Evolutionary conservation across 2,113 vertebrate species (phyloP).

Genomic region (Archilochus colubris): DNA sequence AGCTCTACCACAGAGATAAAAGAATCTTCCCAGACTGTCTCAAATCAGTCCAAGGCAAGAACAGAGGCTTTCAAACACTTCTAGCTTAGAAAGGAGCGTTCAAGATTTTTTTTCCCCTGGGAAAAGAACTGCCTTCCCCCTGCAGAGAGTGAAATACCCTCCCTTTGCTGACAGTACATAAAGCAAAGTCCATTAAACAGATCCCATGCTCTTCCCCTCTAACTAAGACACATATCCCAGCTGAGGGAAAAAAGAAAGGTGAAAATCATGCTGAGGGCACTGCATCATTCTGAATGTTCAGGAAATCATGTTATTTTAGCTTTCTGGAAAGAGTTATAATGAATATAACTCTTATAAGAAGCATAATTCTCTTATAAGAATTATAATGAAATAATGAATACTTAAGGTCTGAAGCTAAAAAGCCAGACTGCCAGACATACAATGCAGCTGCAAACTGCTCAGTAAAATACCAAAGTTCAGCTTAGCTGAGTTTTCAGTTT

Average conservation of each 20-base stretch:
- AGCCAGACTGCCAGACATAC: background rate
- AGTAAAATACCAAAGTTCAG: background rate
- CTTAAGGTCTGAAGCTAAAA: background rate
- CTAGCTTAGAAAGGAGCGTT: background rate
- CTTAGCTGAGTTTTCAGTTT: background rate
- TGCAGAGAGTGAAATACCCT: background rate
- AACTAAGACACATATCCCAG: background rate
- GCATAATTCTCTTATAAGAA: too few species aligned
- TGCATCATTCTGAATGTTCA: background rate
- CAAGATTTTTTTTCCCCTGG: background rate
- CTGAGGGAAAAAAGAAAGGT: background rate
- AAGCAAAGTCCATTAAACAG: background rate
- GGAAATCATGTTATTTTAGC: background rate
- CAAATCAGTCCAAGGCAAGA: background rate
- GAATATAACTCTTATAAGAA: too few species aligned
- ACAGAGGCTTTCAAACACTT: background rate
- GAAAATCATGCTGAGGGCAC: background rate
- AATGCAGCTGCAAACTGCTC: background rate
- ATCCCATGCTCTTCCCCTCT: rapidly evolving
- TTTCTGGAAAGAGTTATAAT: background rate
- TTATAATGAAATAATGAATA: background rate
- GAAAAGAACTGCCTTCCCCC: background rate
- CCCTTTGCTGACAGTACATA: rapidly evolving
- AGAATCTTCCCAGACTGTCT: background rate
- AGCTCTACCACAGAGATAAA: background rate